Evolutionary conservation across 1,140 invertebrate genomes (phyloP).

Genomic region (Bombus confusus): DNA sequence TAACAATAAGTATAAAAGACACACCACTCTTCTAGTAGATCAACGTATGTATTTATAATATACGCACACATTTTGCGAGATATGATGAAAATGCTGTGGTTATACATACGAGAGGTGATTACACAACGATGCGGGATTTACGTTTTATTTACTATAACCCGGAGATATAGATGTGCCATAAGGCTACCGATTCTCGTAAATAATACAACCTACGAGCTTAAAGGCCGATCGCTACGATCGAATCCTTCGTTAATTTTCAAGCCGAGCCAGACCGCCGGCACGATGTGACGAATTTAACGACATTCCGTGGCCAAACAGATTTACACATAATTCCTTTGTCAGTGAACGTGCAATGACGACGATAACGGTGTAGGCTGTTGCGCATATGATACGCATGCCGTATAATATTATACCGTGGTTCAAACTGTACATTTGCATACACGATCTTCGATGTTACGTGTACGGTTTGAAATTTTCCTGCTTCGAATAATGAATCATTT

Average conservation of each 20-base stretch:
- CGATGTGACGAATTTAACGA: conserved; percentile 65
- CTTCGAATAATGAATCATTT: background rate
- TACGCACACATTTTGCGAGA: background rate
- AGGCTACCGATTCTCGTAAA: conserved; percentile 45
- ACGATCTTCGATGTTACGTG: background rate
- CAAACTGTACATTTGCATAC: background rate
- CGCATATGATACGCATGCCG: conserved; percentile 7
- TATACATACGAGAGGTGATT: background rate
- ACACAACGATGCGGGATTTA: background rate
- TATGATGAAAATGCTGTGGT: background rate
- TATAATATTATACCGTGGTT: background rate
- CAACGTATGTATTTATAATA: background rate
- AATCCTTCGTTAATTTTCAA: conserved; percentile 51
- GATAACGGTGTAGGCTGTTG: conserved; percentile 55
- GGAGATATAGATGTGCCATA: conserved; percentile 22
- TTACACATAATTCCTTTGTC: conserved; percentile 59
- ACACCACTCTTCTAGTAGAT: no score
- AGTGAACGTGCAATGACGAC: conserved; percentile 34
- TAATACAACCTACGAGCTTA: conserved; percentile 32
- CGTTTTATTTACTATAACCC: conserved; percentile 40
- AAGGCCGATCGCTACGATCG: conserved; percentile 31
- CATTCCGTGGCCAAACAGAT: conserved; percentile 62
- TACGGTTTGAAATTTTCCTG: background rate
- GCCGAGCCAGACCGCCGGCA: background rate
- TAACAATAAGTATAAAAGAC: no score